Evolutionary conservation across 37 sponge, comb jelly and placozoan species (phyloP), one percentile per base, ranked within the genome.

Genomic region (Crambe crambe): DNA sequence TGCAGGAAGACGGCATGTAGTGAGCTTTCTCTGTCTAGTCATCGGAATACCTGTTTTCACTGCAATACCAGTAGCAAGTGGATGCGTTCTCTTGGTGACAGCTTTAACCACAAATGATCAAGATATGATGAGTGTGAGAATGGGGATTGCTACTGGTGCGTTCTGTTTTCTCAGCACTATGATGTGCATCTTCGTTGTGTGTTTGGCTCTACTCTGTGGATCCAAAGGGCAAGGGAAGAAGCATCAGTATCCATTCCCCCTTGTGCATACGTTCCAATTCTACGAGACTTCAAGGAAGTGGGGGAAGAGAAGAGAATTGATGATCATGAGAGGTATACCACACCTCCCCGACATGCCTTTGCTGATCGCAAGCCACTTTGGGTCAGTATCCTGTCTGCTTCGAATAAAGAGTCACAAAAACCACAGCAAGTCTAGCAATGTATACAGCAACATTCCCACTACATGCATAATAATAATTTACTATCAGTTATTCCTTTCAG

Each of bases 201-300:
- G 39, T 5, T 73, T 27, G 20, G 74, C 74, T 42, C 56, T 73
- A n/a, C 12, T 54, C 25, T 73, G 56, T 73, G 74, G 74, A 3
- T 56, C 74, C 17, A 26, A 25, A 26, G 74, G 74, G 32, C 40
- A 27, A n/a, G 74, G 35, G 20, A 73, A 73, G 74, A 73, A 32
- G 32, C 41, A 38, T 29, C 56, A 56, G 22, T 73, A 56, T 18
- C 74, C 74, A 10, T 30, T 41, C 4, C 74, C 74, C 9, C 47
- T 73, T n/a, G n/a, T 4, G 74, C 74, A 22, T 73, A 73, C 35
- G 34, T 73, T 43, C 74, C 74, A 47, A 10, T 73, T 35, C 74
- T 73, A 56, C 20, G 20, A 43, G 56, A 31, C 10, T 65, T 65
- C 35, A 5, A 2, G 34, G 31, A 65, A 6, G 35, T 65, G 17